These are phyloP conservation scores for Lithosia quadra DNA, from an alignment of 2,888 invertebrate species.

Conservation along the genomic window DNA sequence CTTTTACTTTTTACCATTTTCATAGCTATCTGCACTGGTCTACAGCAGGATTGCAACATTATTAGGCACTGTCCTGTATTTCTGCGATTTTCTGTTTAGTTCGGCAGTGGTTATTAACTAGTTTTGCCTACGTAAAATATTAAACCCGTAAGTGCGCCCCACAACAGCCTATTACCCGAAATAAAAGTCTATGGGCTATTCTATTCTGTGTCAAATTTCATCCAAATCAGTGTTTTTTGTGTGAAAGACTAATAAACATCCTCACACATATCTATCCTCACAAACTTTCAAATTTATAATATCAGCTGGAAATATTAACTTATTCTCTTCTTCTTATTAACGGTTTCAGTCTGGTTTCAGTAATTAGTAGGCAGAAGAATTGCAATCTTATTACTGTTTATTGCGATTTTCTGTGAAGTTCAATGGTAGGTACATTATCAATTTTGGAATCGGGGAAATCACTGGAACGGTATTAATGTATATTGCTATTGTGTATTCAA, in stretches of 20 bases:
- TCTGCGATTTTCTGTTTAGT: not conserved
- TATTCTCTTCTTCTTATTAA: no score
- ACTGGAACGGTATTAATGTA: not conserved
- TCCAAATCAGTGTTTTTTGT: not conserved
- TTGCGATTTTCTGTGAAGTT: not conserved
- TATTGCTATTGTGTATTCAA: not conserved
- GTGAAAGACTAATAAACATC: not conserved
- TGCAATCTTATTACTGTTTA: not conserved
- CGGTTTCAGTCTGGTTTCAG: no score
- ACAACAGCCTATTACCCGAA: not conserved
- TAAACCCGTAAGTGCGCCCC: not conserved
- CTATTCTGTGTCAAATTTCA: not conserved
- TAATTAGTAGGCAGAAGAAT: not conserved
- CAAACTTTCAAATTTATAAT: not conserved
- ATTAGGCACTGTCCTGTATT: not conserved
- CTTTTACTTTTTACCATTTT: no score
- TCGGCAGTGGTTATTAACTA: not conserved
- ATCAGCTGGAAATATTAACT: not conserved
- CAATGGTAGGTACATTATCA: not conserved
- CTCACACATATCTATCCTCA: not conserved
- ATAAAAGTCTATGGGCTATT: no score
- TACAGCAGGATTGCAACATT: not conserved
- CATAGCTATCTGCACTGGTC: no score
- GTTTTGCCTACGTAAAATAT: no score
- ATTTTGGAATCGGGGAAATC: conserved; percentile 4